Evolutionary conservation across 2,113 vertebrate genomes (phyloP).

Genomic region (Meriones unguiculatus): DNA sequence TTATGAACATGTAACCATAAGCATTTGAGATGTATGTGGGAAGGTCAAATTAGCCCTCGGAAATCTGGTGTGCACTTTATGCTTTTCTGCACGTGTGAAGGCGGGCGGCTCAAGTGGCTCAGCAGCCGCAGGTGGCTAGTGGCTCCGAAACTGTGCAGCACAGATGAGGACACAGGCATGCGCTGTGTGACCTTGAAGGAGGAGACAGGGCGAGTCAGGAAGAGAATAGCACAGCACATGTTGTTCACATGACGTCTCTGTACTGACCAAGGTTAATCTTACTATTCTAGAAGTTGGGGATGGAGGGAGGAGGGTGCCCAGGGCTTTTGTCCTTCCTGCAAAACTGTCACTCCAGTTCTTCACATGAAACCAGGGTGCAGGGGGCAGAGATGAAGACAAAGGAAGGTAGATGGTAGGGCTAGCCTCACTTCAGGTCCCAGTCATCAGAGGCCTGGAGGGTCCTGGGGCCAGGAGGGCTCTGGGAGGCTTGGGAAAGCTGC

Average conservation of each 20-base stretch:
- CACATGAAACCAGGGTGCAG: neutral
- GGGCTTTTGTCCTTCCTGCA: neutral
- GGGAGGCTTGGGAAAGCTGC: neutral
- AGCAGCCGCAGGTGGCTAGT: too few relatives aligned
- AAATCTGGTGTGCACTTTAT: neutral
- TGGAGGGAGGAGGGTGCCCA: neutral
- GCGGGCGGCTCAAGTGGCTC: neutral
- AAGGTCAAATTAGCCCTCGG: neutral
- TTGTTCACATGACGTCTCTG: neutral
- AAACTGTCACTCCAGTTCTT: neutral
- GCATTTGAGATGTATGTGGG: neutral
- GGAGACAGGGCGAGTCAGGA: neutral
- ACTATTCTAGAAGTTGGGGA: neutral
- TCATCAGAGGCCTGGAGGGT: neutral
- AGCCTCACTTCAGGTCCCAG: neutral
- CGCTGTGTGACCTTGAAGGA: neutral
- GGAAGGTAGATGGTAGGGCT: neutral
- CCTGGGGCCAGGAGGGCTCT: too few relatives aligned
- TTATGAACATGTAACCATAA: neutral
- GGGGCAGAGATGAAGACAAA: neutral
- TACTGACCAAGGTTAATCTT: neutral
- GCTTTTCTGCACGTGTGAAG: neutral
- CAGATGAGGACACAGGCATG: neutral
- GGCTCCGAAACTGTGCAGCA: neutral
- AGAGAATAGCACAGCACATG: neutral